These are phyloP conservation scores for Pangasianodon gigas DNA, from an alignment of 2,113 vertebrate genomes.

Conservation along the genomic window DNA sequence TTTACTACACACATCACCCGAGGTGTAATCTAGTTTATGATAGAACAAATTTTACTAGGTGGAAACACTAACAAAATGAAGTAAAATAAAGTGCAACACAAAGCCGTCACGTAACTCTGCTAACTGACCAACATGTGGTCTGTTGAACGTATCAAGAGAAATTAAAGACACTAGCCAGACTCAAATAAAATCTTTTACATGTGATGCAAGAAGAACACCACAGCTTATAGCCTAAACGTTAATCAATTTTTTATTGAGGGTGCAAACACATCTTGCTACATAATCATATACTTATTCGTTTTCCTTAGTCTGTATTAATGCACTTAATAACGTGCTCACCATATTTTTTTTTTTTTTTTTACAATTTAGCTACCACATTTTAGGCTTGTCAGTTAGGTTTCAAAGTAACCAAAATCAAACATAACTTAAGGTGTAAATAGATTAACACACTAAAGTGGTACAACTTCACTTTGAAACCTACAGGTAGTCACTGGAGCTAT, in stretches of 20 bases:
- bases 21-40: neutral
- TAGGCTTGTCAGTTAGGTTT: neutral
- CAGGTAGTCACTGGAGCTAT: slow-evolving; percentile 30
- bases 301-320: neutral
- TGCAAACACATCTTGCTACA: neutral
- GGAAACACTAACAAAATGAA: neutral
- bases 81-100: neutral
- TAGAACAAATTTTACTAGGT: neutral
- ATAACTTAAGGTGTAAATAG: slow-evolving; percentile 7
- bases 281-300: neutral
- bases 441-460: neutral
- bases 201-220: neutral
- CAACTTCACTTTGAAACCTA: slow-evolving; percentile 33
- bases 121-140: neutral
- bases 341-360: too few species aligned
- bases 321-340: neutral
- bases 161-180: neutral
- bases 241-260: neutral
- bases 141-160: neutral
- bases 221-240: neutral
- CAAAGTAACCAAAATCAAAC: neutral
- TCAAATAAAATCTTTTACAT: neutral
- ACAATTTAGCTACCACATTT: neutral
- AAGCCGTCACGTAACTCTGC: neutral
- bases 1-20: neutral